Percentiles rank a stretch among this genome's conserved stretches.
phyloP scores from a whole-genome alignment of 2,113 vertebrate genomes.

The Trichechus manatus region DNA sequence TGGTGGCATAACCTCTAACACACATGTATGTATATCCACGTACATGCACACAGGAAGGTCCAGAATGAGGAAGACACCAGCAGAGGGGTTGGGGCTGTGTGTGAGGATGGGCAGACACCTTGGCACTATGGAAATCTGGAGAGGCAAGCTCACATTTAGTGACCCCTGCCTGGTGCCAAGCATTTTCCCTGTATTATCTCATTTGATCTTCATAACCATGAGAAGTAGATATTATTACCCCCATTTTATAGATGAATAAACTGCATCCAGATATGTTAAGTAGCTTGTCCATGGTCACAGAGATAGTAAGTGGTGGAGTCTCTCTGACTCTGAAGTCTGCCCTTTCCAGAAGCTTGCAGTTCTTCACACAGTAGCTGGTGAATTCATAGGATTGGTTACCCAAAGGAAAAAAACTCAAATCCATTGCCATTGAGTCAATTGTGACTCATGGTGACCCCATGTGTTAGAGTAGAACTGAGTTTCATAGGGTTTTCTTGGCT shows the following conservation, averaged over 20 bases:
- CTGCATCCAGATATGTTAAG: not conserved
- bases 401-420: not conserved
- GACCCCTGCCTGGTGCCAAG: no score
- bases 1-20: not conserved
- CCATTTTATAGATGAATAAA: not conserved
- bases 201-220: not conserved
- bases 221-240: not conserved
- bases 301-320: accelerated
- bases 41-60: not conserved
- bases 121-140: not conserved
- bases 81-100: not conserved
- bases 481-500: not conserved
- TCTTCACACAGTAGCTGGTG: not conserved
- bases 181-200: not conserved
- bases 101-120: not conserved
- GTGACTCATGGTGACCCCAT: not conserved
- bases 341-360: not conserved
- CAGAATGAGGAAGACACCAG: not conserved
- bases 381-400: not conserved
- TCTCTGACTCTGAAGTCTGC: not conserved
- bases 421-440: not conserved
- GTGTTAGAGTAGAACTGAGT: not conserved
- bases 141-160: not conserved
- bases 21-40: no score
- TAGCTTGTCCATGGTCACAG: not conserved